A percentile compares a stretch with the other conserved stretches of the same genome.
These are phyloP conservation scores for Sarotherodon lohbergeri DNA, from an alignment of 2,113 vertebrate species.

Conservation along the genomic window DNA sequence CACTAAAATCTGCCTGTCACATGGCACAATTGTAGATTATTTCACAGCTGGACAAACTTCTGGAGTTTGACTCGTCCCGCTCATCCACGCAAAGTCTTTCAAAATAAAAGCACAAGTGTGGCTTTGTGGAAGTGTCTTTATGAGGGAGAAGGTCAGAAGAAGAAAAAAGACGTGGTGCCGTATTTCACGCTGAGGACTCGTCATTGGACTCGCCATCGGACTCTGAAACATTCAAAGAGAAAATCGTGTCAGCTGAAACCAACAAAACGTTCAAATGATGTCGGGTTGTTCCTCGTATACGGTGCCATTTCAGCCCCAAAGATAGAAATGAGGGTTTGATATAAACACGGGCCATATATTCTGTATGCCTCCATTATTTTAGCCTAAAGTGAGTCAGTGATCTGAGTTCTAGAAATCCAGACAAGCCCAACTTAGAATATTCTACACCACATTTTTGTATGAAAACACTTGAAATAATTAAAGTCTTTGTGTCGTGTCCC, in stretches of 20 bases:
- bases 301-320: neutral
- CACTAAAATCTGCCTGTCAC: neutral
- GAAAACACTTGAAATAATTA: neutral
- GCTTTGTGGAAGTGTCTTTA: neutral
- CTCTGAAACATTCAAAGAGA: conserved; percentile 32
- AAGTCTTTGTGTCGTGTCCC: neutral
- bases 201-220: neutral
- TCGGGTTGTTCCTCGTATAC: neutral
- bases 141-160: neutral
- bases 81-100: neutral
- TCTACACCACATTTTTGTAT: neutral
- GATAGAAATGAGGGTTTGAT: neutral
- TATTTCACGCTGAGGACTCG: neutral
- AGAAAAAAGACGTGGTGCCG: neutral
- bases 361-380: neutral
- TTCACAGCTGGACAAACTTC: neutral
- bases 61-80: neutral
- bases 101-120: neutral
- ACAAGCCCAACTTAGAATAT: neutral
- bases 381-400: neutral
- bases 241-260: neutral
- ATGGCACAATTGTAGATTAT: neutral
- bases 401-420: neutral
- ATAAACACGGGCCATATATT: neutral
- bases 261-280: neutral